Evolutionary conservation across 2,113 vertebrate genomes (phyloP), one percentile per base, ranked within the genome.

Genomic region (Glaucidium brasilianum): DNA sequence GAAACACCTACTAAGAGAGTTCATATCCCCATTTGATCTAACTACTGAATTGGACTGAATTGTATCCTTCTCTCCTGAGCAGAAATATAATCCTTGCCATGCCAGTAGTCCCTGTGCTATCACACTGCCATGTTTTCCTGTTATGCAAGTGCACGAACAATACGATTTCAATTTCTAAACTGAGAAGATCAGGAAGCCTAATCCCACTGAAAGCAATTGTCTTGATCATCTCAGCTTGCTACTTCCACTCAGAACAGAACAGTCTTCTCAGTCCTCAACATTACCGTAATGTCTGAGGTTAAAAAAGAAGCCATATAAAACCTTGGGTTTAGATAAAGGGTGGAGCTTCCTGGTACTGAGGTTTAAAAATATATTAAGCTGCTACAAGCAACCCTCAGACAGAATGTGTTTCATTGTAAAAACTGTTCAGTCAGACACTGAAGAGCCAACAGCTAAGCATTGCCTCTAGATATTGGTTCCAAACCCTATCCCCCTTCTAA

Each of bases 11-110:
- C 76, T 89, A 94, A 88, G 92, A 93, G 88, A 95, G 92, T 92
- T 94, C 88, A 85, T 83, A 58, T 88, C 74, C 79, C 66, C 58
- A 73, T 97, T 97, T 97, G 73, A 96, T 98, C 88, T 96, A 92
- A 49, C 94, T 97, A 81, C 94, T 96, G 88, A 96, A 97, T 96
- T 97, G 90, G 69, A 75, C 60, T 79, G 91, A 96, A 85, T 45
- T 90, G 37, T 80, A 34, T 92, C 74, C 52, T 96, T 82, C 27
- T 75, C 88, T 92, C 81, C 94, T 69, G 85, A 90, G 93, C 68
- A 94, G 89, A 90, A 97, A 81, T 73, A 85, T 78, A 97, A 97
- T 85, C 66, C 72, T 95, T 88, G 69, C 20, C 29, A 66, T 93
- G 66, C 86, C 84, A 91, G 76, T 73, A 90, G 83, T 85, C 52